Evolutionary conservation across 2,888 invertebrate genomes (phyloP).

Genomic region (Hypomecis punctinalis): DNA sequence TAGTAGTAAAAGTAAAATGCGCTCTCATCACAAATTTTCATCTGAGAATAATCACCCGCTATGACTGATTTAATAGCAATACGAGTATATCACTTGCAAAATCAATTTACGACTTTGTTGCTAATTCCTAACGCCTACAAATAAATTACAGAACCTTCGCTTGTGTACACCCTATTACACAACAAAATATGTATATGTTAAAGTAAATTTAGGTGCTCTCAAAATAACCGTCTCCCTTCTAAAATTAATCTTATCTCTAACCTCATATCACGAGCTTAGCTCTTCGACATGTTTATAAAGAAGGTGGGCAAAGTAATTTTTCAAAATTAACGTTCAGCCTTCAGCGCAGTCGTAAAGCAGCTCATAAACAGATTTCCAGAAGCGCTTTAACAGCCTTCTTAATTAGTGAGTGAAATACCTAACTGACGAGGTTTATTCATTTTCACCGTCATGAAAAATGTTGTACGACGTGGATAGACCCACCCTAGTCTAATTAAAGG

Average conservation of each 20-base stretch:
- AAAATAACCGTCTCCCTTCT: conserved; percentile 9
- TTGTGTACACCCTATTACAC: too few relatives aligned
- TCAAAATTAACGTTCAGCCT: conserved; percentile 14
- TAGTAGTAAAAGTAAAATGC: too few relatives aligned
- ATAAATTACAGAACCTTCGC: too few relatives aligned
- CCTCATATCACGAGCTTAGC: conserved; percentile 6
- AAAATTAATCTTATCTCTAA: conserved; percentile 11
- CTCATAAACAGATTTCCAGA: conserved; percentile 35
- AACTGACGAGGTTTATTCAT: conserved; percentile 17
- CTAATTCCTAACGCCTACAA: too few relatives aligned
- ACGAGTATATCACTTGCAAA: too few relatives aligned
- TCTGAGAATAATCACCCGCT: too few relatives aligned
- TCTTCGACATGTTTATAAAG: conserved; percentile 4
- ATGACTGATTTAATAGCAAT: too few relatives aligned
- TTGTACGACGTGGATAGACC: conserved; percentile 24
- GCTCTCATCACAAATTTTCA: too few relatives aligned
- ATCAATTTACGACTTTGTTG: too few relatives aligned
- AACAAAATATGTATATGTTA: background rate
- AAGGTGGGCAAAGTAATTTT: conserved; percentile 16
- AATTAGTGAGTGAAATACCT: conserved; percentile 27
- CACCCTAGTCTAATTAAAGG: conserved; percentile 37
- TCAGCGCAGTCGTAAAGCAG: conserved; percentile 24
- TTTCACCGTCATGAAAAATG: conserved; percentile 29
- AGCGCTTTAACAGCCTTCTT: conserved; percentile 30
- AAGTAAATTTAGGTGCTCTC: background rate